Percentiles rank a stretch among this genome's conserved stretches.
Conservation (phyloP, 2,113 vertebrate species). For the Probosciger aterrimus region DNA sequence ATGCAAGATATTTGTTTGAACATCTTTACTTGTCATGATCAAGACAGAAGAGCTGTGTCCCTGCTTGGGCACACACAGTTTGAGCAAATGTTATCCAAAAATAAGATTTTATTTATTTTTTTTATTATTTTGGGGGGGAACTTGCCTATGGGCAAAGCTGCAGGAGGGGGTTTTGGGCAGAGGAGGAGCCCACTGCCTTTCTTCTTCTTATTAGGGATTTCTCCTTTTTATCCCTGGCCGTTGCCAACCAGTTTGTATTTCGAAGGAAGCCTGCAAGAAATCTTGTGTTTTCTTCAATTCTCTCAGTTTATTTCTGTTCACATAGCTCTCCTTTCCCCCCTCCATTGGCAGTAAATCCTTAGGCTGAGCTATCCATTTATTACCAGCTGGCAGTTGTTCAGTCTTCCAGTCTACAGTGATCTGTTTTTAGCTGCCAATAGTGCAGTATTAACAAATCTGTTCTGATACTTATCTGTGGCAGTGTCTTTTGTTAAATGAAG, state of each 20-base stretch:
- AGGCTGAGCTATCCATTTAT: conserved; percentile 56
- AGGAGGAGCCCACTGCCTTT: neutral
- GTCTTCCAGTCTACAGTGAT: conserved; percentile 34
- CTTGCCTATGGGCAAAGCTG: neutral
- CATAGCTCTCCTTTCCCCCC: neutral
- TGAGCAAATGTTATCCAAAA: neutral
- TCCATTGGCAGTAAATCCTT: conserved; percentile 62
- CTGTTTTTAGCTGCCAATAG: conserved; percentile 66
- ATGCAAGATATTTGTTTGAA: neutral
- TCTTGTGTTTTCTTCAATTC: conserved; percentile 32
- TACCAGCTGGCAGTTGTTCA: conserved; percentile 52
- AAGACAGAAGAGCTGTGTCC: neutral
- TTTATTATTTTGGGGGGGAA: neutral
- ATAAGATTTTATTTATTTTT: fast-evolving
- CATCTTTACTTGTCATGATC: neutral
- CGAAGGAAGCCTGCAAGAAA: conserved; percentile 9
- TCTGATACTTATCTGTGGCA: conserved; percentile 58
- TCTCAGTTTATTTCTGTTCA: conserved; percentile 23
- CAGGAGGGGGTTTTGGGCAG: neutral
- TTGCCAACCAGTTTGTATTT: neutral
- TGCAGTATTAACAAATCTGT: conserved; percentile 64
- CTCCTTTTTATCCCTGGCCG: neutral
- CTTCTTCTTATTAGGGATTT: neutral
- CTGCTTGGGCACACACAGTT: neutral
- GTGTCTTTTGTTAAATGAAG: conserved; percentile 60